Conservation (phyloP, 2,113 vertebrate species). For the Theropithecus gelada region DNA sequence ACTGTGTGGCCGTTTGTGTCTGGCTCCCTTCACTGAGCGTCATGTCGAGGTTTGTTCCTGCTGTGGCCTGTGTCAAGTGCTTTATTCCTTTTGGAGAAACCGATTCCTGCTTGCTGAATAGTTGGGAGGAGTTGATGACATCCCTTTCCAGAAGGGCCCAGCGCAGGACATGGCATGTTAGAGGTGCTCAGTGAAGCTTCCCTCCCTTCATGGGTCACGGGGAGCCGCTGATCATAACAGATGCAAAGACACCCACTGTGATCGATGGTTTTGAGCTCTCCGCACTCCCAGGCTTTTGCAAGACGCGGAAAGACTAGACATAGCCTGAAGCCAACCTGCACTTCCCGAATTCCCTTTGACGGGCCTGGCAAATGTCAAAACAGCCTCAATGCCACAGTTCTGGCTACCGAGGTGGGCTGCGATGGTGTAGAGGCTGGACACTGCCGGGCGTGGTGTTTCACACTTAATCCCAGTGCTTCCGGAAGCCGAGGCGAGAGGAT, state of each 20-base stretch:
- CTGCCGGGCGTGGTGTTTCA: too few species aligned
- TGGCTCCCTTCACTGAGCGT: fast-evolving
- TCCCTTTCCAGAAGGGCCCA: background rate
- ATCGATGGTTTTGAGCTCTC: fast-evolving
- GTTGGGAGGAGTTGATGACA: background rate
- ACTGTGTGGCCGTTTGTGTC: fast-evolving
- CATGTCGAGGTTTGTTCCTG: fast-evolving
- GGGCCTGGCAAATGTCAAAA: background rate
- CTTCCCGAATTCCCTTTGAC: background rate
- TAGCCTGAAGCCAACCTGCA: fast-evolving
- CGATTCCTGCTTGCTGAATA: background rate
- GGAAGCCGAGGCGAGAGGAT: too few species aligned
- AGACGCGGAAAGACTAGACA: background rate
- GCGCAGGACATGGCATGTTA: background rate
- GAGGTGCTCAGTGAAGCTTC: fast-evolving
- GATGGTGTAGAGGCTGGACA: fast-evolving
- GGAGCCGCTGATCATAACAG: too few species aligned
- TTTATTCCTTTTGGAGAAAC: too few species aligned
- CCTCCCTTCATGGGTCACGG: fast-evolving
- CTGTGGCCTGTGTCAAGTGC: too few species aligned
- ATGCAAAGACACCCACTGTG: fast-evolving
- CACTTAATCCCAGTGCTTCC: too few species aligned
- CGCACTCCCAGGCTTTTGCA: too few species aligned
- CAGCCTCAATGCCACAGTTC: fast-evolving
- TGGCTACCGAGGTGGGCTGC: background rate